phyloP scores from a whole-genome alignment of 2,113 vertebrate species.

The Emberiza fucata region DNA sequence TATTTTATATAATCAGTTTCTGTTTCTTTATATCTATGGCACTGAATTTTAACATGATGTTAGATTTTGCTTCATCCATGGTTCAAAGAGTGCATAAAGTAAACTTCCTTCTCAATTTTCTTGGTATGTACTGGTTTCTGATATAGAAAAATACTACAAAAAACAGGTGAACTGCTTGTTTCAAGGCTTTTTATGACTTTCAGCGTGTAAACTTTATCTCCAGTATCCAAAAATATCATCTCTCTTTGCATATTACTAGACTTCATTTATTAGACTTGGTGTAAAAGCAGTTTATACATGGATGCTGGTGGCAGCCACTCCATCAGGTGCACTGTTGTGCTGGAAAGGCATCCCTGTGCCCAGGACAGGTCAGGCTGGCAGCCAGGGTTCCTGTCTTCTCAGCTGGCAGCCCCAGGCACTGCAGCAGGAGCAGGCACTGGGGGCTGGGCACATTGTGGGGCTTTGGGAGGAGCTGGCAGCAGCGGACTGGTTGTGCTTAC shows the following conservation, averaged over 20 bases:
- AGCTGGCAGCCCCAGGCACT: background rate
- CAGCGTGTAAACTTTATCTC: background rate
- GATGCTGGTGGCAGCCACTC: rapidly evolving
- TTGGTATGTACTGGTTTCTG: background rate
- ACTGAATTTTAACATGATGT: background rate
- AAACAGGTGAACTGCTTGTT: background rate
- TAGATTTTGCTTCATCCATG: background rate
- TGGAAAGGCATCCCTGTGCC: background rate
- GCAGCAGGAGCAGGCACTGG: background rate
- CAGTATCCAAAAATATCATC: background rate
- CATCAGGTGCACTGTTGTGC: background rate
- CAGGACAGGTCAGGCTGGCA: background rate
- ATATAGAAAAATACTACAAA: background rate
- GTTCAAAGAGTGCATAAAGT: background rate
- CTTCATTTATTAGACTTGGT: too few relatives aligned
- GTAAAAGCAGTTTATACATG: background rate
- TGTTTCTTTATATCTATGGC: background rate
- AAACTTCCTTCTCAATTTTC: background rate
- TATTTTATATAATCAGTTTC: background rate
- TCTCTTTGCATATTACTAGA: rapidly evolving
- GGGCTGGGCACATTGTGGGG: rapidly evolving
- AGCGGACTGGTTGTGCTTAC: rapidly evolving
- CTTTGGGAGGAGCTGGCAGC: background rate
- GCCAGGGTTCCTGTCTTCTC: background rate
- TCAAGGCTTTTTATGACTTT: background rate